phyloP scores from a whole-genome alignment of 2,113 vertebrate genomes.

The Heterotis niloticus region DNA sequence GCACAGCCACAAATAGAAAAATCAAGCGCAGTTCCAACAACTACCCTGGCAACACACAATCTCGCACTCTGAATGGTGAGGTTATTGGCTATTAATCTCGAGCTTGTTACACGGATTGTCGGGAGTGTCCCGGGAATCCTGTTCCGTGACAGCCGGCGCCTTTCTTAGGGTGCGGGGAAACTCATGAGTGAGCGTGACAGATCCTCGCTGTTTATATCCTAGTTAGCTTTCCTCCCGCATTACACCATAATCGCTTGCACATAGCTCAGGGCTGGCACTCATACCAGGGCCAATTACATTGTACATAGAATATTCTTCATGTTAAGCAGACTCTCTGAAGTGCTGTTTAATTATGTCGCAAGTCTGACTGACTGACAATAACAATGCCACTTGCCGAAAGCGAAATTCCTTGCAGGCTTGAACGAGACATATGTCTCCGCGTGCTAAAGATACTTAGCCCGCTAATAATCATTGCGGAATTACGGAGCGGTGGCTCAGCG shows the following conservation, averaged over 20 bases:
- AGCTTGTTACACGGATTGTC: not conserved
- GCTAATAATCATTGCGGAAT: slow-evolving; percentile 39
- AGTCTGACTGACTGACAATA: slow-evolving; percentile 46
- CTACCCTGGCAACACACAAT: not conserved
- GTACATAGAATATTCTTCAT: slow-evolving; percentile 44
- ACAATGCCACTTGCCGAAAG: slow-evolving; percentile 40
- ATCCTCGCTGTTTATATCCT: not conserved
- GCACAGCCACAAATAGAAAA: not conserved
- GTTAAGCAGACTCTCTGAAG: slow-evolving; percentile 43
- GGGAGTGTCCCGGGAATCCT: not conserved
- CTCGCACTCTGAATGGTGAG: not conserved
- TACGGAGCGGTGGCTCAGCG: slow-evolving; percentile 10
- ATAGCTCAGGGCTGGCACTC: slow-evolving; percentile 34
- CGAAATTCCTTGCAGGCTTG: slow-evolving; percentile 33
- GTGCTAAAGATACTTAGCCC: slow-evolving; percentile 37
- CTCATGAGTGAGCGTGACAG: not conserved
- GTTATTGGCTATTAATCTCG: slow-evolving; percentile 14
- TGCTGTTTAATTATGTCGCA: slow-evolving; percentile 53
- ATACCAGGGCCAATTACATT: slow-evolving; percentile 40
- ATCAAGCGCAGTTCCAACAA: not conserved
- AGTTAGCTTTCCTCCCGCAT: slow-evolving; percentile 4
- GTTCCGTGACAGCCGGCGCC: not conserved
- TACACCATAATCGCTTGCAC: not conserved
- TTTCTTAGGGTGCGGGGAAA: not conserved
- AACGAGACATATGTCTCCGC: slow-evolving; percentile 33